A percentile compares a stretch with the other conserved stretches of the same genome.
These are phyloP conservation scores for Chromis chromis DNA, from an alignment of 2,797 vertebrate species.

Conservation along the genomic window DNA sequence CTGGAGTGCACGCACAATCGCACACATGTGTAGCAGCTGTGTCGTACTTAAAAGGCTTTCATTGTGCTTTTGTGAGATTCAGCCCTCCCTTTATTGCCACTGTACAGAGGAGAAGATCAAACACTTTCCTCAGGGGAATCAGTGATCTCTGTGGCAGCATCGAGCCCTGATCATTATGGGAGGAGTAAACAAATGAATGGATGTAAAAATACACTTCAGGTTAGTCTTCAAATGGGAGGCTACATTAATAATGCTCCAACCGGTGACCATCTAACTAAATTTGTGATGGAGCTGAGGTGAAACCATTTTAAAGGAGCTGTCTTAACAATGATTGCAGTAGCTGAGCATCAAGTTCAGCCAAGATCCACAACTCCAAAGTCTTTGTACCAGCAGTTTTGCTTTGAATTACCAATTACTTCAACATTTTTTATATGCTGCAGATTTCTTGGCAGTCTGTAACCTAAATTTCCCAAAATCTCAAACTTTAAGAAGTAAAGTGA, in stretches of 20 bases:
- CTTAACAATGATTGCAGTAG: constrained; percentile 31
- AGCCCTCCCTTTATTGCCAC: constrained; percentile 29
- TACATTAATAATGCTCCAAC: constrained; percentile 7
- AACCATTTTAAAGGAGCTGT: constrained; percentile 22
- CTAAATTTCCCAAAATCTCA: not conserved
- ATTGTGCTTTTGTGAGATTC: constrained; percentile 57
- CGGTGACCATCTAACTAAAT: constrained; percentile 12
- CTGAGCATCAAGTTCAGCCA: constrained; percentile 33
- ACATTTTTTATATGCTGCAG: not conserved
- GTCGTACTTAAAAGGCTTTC: constrained; percentile 57
- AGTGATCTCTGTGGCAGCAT: constrained; percentile 48
- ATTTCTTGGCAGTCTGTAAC: constrained; percentile 12
- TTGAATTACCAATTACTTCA: constrained; percentile 18
- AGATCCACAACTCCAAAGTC: constrained; percentile 25
- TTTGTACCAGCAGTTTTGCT: not conserved
- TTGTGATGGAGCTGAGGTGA: constrained; percentile 21
- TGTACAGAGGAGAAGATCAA: constrained; percentile 65
- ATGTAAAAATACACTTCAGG: constrained; percentile 26
- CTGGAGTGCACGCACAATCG: not conserved
- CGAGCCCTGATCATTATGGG: constrained; percentile 49
- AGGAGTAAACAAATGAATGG: constrained; percentile 58
- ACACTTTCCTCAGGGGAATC: constrained; percentile 50
- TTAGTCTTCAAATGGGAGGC: not conserved
- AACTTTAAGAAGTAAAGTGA: not conserved
- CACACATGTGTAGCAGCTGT: constrained; percentile 53